Base-by-base conservation (phyloP, 2,797 vertebrate species). In the Cossypha niveicapilla region DNA sequence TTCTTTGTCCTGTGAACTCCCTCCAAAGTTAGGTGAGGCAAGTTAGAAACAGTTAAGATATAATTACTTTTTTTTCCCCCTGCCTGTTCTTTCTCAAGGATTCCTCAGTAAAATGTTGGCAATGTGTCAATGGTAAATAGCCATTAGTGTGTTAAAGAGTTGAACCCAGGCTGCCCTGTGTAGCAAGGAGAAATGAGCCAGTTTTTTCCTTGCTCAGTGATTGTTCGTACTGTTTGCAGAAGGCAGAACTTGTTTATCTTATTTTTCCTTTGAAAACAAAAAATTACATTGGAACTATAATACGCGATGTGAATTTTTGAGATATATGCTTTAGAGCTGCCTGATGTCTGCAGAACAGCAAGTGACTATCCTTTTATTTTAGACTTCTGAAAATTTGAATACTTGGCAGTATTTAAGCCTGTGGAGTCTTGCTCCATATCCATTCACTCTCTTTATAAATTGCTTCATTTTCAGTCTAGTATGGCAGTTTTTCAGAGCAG, bases 351-450 rank as follows among this genome's bases (percentile, higher is more conserved):
- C 63, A 87, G 70, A 93, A 65, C 65, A 83, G 61, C 0, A 0
- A 86, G 73, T 57, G 65, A 41, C 71, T 68, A 4, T 77, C 50
- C 66, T 95, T 93, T 86, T 84, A 93, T 75, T 94, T 84, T 51
- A 86, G 70, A 39, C 73, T 88, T 86, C 30, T 8, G 39, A 78
- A 92, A 85, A 87, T 62, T 35, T 68, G 67, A 92, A 42, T 87
- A 62, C 25, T 89, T 93, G 74, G 77, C 91, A 62, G 51, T 76
- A 35, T 72, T 87, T 79, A 71, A 93, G 23, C 63, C 66, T 87
- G 67, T 54, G 44, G 67, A 75, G 71, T 75, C 81, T 85, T 92
- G 87, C 54, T 94, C 71, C 39, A 30, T 84, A 89, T 68, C 67
- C 32, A 37, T 47, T 28, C 25, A 25, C 28, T 67, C 60, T 86